Evolutionary conservation across 2,888 invertebrate species (phyloP), one percentile per base, ranked within the genome.

Genomic region (Hoplodrina ambigua): DNA sequence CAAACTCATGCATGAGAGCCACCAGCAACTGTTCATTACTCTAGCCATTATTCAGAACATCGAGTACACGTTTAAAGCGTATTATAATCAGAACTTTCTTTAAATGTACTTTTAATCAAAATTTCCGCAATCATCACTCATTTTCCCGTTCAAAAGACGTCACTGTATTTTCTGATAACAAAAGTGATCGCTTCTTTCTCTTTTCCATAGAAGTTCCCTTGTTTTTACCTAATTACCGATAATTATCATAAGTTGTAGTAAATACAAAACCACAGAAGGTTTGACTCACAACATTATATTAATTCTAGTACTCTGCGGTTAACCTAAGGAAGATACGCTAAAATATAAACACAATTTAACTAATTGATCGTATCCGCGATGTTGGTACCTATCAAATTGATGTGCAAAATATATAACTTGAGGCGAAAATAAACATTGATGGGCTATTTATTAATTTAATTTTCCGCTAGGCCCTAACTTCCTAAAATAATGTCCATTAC

Each of bases 341-440:
- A 49, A 52, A 63, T 52, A 50, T 56, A 55, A 49, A 37, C 25
- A 72, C n/a, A 19, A 53, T 68, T 41, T 5, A 7, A 44, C 10
- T 72, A 52, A 52, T 50, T 33, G 20, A 2, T 4, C 11, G 7
- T 30, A 69, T 69, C 52, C 17, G 19, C 37, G 15, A 11, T 33
- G 10, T 44, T 2, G n/a, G 8, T 33, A 10, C 37, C 10, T 37
- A 37, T 8, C 1, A 25, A 37, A 10, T 0, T n/a, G n/a, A 37
- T 55, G 50, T 30, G 11, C 15, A 10, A 25, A 30, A 33, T 15
- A 33, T 13, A 15, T 33, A n/a, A 46, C 4, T 6, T n/a, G 1
- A 15, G 6, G 15, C 5, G n/a, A 46, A n/a, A 20, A 20, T 15
- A 17, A 46, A 17, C 4, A 46, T 17, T 5, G 46, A 3, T 44